phyloP scores from a whole-genome alignment of 2,113 vertebrate species.

The Myotis davidii region DNA sequence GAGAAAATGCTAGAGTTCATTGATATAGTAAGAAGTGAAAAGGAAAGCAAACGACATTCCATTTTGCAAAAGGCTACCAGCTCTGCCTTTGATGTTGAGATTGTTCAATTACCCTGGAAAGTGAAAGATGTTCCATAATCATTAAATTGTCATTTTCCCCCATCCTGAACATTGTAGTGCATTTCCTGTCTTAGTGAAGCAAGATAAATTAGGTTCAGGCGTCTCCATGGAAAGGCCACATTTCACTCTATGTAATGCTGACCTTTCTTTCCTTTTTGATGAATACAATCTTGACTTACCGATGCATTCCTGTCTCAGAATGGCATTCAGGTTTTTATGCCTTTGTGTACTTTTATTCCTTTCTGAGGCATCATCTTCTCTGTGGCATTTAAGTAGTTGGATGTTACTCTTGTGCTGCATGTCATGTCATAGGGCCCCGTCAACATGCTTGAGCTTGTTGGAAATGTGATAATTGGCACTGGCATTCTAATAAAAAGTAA shows the following conservation, averaged over 20 bases:
- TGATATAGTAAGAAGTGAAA: constrained; percentile 70
- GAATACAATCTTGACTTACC: not conserved
- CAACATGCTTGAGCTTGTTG: not conserved
- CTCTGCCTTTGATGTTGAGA: constrained; percentile 71
- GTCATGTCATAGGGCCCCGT: not conserved
- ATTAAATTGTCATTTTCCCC: constrained; percentile 71
- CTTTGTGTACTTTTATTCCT: not conserved
- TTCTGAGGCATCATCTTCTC: not conserved
- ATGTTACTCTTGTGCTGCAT: not conserved
- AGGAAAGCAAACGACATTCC: constrained; percentile 58
- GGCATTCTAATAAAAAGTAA: not conserved
- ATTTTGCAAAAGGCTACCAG: constrained; percentile 63
- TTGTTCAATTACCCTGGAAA: constrained; percentile 63
- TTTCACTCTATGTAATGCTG: constrained; percentile 48
- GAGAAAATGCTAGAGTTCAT: constrained; percentile 63
- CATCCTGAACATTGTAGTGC: constrained; percentile 62
- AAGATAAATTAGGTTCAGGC: constrained; percentile 70
- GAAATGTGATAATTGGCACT: not conserved
- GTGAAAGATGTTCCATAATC: constrained; percentile 70
- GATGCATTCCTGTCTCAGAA: not conserved
- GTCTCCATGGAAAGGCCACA: constrained; percentile 42
- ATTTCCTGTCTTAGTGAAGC: constrained; percentile 67
- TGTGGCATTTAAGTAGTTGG: not conserved
- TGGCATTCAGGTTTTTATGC: not conserved
- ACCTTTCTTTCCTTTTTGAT: not conserved